Base-by-base conservation (phyloP, 2,888 invertebrate genomes). In the Chrysomela aeneicollis region DNA sequence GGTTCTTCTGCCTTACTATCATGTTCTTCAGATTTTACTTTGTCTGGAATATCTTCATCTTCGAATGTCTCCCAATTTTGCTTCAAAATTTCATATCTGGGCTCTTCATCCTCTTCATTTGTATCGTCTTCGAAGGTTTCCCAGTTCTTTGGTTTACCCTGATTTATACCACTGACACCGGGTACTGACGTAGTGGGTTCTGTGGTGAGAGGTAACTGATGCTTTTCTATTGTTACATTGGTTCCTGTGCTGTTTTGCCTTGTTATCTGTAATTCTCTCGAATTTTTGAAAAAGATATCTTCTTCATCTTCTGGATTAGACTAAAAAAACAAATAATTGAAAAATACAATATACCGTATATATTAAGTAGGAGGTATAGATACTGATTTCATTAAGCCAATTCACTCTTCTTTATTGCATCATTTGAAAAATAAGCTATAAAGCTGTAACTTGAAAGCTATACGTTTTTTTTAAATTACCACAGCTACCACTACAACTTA, bases 211-310 rank as follows among this genome's bases (percentile, higher is more conserved):
- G 71, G 61, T 63, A 74, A 67, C 53, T 71, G 62, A 49, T 74
- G 72, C 46, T 64, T 73, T 63, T 74, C 71, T 30, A 74, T 69
- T 53, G 73, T 72, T 18, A 68, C 58, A 6, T 66, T 64, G 6
- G 63, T 66, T 18, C 71, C 75, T 21, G 66, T 64, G 32, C 68
- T 71, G 32, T 70, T 72, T 63, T 74, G 74, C 50, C 76, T 70
- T 66, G 73, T 78, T 21, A 77, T 78, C 71, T 80, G 79, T 18
- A 79, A 67, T 69, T 79, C 80, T 50, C 77, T 74, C 6, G 74
- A 66, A 59, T 77, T 80, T 69, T 81, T 78, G 0, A 86, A 85
- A 71, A 86, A 87, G 71, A 88, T 86, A 2, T 87, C 85, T 78
- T 87, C 87, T 70, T 88, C 88, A 52, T 80, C 81, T 59, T 79